Percentiles rank a stretch among this genome's conserved stretches.
phyloP scores from a whole-genome alignment of 1,140 invertebrate species.

The Teleogryllus occipitalis region DNA sequence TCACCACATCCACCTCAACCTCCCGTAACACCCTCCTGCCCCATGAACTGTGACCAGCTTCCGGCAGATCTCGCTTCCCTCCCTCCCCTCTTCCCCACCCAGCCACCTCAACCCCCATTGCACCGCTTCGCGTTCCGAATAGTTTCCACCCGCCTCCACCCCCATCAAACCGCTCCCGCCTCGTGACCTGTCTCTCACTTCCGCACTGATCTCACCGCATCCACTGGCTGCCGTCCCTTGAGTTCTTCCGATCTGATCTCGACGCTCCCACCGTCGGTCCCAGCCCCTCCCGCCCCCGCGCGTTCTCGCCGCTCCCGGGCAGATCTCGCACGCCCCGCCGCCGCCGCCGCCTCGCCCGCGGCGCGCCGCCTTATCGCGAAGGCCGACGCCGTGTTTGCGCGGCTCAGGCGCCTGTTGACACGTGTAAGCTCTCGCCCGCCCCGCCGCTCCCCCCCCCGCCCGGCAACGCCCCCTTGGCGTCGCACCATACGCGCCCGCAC shows the following conservation, averaged over 20 bases:
- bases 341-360: background rate
- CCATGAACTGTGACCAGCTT: too few species aligned
- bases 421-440: background rate
- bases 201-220: background rate
- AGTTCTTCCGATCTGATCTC: background rate
- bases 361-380: background rate
- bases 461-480: too few species aligned
- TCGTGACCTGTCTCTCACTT: background rate
- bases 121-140: too few species aligned
- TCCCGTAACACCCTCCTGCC: too few species aligned
- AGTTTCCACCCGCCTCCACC: too few species aligned
- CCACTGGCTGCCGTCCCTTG: background rate
- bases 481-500: background rate
- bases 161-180: background rate
- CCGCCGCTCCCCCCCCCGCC: too few species aligned
- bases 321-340: too few species aligned
- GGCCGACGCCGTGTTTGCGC: background rate
- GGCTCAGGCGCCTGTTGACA: slow-evolving; percentile 2
- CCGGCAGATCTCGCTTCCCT: too few species aligned
- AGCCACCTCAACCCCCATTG: too few species aligned
- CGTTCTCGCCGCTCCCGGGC: background rate
- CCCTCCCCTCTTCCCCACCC: too few species aligned
- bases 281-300: background rate
- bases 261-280: background rate
- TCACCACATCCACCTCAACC: too few species aligned